A percentile compares a stretch with the other conserved stretches of the same genome.
Evolutionary conservation across 2,888 invertebrate genomes (phyloP).

Genomic region (Dexiosoma caninum): DNA sequence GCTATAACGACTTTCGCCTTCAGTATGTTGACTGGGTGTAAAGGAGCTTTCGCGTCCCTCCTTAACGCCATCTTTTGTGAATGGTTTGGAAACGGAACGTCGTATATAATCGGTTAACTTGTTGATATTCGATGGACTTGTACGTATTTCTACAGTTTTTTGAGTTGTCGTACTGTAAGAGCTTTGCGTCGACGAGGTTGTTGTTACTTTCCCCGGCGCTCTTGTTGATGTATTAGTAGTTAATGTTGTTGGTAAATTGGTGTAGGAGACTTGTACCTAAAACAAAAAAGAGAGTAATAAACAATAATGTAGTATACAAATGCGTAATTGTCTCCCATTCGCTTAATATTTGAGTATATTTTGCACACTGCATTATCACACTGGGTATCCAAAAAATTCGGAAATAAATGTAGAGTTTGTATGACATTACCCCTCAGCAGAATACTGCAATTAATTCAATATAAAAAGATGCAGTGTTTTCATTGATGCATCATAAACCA

Average conservation of each 20-base stretch:
- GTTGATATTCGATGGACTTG: slow-evolving; percentile 70
- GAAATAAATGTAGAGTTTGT: no score
- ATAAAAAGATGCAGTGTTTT: no score
- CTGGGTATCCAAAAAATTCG: no score
- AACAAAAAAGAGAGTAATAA: slow-evolving; percentile 14
- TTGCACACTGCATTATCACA: no score
- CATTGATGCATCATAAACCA: no score
- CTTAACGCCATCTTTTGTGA: slow-evolving; percentile 46
- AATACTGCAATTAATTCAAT: no score
- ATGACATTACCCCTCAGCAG: no score
- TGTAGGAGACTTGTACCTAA: slow-evolving; percentile 52
- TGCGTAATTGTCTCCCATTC: no score
- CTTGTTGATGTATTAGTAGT: slow-evolving; percentile 70
- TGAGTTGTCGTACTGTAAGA: slow-evolving; percentile 70
- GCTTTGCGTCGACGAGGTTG: slow-evolving; percentile 71
- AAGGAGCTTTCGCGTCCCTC: slow-evolving; percentile 60
- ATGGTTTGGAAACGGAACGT: slow-evolving; percentile 74
- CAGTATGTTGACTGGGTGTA: slow-evolving; percentile 67
- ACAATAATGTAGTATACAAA: background rate
- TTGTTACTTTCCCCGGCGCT: slow-evolving; percentile 64
- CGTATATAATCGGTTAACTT: slow-evolving; percentile 74
- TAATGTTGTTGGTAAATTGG: slow-evolving; percentile 68
- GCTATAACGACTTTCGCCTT: slow-evolving; percentile 70
- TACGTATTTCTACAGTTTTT: slow-evolving; percentile 72
- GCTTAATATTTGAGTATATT: no score